phyloP scores from a whole-genome alignment of 2,113 vertebrate species.

The Herpetotheres cachinnans region DNA sequence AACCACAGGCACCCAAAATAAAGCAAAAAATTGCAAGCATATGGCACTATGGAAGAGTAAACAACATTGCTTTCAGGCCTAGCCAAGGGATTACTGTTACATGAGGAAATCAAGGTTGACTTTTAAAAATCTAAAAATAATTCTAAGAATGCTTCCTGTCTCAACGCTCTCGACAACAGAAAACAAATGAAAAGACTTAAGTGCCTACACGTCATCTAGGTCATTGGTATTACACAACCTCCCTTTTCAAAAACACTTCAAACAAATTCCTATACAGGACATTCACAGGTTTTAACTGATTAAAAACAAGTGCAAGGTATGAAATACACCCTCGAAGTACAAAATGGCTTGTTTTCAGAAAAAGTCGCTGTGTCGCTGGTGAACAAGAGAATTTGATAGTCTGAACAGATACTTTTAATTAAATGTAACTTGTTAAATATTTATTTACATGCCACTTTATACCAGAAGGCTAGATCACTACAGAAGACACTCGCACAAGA shows the following conservation, averaged over 20 bases:
- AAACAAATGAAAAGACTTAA: conserved; percentile 31
- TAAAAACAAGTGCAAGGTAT: conserved; percentile 7
- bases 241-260: conserved; percentile 24
- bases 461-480: background rate
- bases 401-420: background rate
- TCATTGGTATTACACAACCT: background rate
- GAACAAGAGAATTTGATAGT: background rate
- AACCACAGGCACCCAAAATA: background rate
- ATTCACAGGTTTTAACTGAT: background rate
- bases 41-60: background rate
- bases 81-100: background rate
- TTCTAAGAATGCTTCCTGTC: conserved; percentile 43
- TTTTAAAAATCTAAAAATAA: conserved; percentile 48
- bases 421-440: background rate
- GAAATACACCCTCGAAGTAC: background rate
- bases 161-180: background rate
- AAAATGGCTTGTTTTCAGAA: background rate
- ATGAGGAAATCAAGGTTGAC: conserved; percentile 36
- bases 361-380: background rate
- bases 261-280: conserved; percentile 33
- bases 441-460: background rate
- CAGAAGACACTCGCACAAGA: background rate
- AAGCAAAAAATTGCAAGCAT: background rate
- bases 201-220: background rate
- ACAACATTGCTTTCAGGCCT: background rate